Conservation (phyloP, 35 echinoderm and acorn worm species). For the Amphiura filiformis region DNA sequence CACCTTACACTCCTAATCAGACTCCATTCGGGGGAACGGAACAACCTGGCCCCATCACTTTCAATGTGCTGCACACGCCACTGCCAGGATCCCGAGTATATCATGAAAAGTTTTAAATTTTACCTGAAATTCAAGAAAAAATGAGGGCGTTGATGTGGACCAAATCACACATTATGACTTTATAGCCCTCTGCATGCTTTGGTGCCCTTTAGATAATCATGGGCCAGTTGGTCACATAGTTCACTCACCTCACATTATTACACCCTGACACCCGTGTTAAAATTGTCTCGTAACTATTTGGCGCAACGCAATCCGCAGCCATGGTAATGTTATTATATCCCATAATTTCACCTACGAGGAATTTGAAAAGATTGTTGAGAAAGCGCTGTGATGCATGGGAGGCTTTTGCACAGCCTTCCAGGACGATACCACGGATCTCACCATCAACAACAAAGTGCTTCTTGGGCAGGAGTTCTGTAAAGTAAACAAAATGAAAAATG, state of each 20-base stretch:
- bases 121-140: no score
- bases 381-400: not conserved
- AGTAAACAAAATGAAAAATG: not conserved
- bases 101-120: no score
- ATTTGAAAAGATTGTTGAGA: not conserved
- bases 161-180: no score
- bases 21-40: no score
- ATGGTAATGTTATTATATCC: not conserved
- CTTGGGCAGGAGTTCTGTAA: not conserved
- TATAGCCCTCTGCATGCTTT: no score
- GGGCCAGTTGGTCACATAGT: no score
- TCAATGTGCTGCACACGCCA: no score
- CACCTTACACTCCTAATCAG: no score
- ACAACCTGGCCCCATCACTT: no score
- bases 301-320: not conserved
- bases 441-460: not conserved
- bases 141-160: no score
- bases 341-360: not conserved
- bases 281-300: not conserved
- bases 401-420: not conserved
- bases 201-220: no score
- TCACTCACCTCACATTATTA: not conserved
- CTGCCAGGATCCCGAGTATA: no score
- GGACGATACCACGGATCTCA: not conserved
- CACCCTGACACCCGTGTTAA: not conserved